Conservation (phyloP, 2,797 vertebrate species). For the Cuniculus paca region DNA sequence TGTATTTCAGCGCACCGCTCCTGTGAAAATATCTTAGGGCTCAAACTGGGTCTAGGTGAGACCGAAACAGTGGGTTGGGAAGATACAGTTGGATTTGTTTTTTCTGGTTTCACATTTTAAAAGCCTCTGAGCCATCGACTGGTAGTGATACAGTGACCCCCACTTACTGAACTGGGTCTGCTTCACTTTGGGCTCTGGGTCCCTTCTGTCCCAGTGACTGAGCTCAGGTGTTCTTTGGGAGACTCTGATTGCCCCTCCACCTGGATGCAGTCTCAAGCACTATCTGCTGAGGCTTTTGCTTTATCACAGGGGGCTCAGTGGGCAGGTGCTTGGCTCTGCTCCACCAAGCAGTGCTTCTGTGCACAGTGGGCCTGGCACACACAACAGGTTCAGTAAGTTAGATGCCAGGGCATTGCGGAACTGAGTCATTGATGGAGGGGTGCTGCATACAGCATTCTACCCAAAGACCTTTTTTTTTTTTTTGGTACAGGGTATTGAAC, state of each 20-base stretch:
- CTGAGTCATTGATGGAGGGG: neutral
- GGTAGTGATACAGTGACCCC: neutral
- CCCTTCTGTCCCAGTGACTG: slow-evolving; percentile 39
- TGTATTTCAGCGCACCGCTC: neutral
- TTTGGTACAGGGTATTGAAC: no score
- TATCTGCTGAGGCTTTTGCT: neutral
- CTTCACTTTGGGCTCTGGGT: neutral
- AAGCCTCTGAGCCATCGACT: neutral
- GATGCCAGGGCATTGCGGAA: neutral
- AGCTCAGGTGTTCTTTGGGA: slow-evolving; percentile 1
- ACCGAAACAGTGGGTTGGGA: neutral
- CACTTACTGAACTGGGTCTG: neutral
- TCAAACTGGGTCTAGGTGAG: neutral
- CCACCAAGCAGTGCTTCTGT: neutral
- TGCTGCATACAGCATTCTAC: neutral
- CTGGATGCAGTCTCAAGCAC: neutral
- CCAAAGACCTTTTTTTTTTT: neutral
- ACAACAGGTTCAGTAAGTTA: neutral
- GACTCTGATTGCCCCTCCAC: neutral
- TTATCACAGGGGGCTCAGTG: neutral
- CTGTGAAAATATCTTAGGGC: neutral
- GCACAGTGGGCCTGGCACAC: neutral
- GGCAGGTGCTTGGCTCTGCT: neutral
- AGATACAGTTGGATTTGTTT: neutral
- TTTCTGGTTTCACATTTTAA: slow-evolving; percentile 51